phyloP scores from a whole-genome alignment of 2,113 vertebrate species.

The Rhinichthys klamathensis region DNA sequence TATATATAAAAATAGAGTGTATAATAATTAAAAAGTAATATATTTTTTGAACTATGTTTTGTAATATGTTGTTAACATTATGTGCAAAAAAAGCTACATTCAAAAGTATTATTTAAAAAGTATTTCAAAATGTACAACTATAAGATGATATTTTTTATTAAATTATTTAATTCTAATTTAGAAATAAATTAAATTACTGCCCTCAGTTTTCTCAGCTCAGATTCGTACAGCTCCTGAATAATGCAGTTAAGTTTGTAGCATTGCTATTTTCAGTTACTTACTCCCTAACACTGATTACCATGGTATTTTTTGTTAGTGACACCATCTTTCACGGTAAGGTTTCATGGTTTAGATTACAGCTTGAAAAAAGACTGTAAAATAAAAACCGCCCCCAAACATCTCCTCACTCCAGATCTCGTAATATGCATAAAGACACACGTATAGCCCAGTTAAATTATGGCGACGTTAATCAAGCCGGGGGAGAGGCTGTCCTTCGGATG shows the following conservation, averaged over 20 bases:
- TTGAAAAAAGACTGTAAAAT: not conserved
- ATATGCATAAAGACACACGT: constrained; percentile 44
- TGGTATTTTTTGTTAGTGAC: not conserved
- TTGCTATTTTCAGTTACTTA: not conserved
- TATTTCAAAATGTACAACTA: too few relatives aligned
- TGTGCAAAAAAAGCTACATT: too few relatives aligned
- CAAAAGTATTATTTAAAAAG: too few relatives aligned
- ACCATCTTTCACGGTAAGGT: not conserved
- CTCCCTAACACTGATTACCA: not conserved
- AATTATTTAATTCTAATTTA: too few relatives aligned
- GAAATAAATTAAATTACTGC: not conserved
- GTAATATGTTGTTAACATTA: too few relatives aligned
- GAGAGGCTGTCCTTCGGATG: constrained; percentile 38
- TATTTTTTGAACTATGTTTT: too few relatives aligned
- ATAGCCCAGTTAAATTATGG: constrained; percentile 51
- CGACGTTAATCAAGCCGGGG: constrained; percentile 49
- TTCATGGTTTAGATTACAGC: not conserved
- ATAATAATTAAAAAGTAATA: too few relatives aligned
- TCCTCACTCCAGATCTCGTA: not conserved
- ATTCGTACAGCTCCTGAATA: not conserved
- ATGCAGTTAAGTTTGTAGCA: not conserved
- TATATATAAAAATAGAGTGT: not conserved
- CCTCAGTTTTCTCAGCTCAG: not conserved
- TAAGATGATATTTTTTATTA: too few relatives aligned
- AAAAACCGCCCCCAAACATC: constrained; percentile 1